A percentile compares a stretch with the other conserved stretches of the same genome.
These are phyloP conservation scores for Catagonus wagneri DNA, from an alignment of 2,113 vertebrate genomes.

Conservation along the genomic window DNA sequence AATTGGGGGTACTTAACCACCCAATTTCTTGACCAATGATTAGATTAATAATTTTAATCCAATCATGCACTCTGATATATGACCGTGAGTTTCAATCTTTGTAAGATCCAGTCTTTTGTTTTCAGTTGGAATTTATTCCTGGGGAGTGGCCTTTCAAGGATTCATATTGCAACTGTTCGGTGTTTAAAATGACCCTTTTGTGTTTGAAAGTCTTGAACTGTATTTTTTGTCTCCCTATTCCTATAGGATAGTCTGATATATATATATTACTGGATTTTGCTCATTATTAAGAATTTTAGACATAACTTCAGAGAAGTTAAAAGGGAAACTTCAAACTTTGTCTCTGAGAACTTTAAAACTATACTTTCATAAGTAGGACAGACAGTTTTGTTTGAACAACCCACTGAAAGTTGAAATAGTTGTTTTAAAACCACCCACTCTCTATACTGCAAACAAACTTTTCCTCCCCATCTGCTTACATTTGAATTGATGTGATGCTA, in stretches of 20 bases:
- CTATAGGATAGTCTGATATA: background rate
- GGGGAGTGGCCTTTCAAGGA: background rate
- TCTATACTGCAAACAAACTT: background rate
- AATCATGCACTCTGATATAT: background rate
- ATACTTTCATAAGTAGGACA: background rate
- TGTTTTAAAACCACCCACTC: background rate
- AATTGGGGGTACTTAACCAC: background rate
- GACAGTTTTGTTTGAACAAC: background rate
- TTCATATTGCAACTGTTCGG: background rate
- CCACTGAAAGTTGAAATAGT: background rate
- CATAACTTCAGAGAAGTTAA: background rate
- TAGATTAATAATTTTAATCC: background rate
- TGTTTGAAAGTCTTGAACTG: background rate
- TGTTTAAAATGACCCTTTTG: background rate
- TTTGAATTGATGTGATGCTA: background rate
- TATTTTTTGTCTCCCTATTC: background rate
- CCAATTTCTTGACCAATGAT: background rate
- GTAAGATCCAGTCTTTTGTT: background rate
- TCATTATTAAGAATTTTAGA: background rate
- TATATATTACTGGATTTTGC: background rate
- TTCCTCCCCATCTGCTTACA: background rate
- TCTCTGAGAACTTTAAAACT: conserved; percentile 1
- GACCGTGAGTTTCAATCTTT: background rate
- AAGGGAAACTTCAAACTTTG: background rate
- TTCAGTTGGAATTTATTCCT: background rate